A percentile compares a stretch with the other conserved stretches of the same genome.
Evolutionary conservation across 1,140 invertebrate genomes (phyloP).

Genomic region (Branchinecta lynchi): DNA sequence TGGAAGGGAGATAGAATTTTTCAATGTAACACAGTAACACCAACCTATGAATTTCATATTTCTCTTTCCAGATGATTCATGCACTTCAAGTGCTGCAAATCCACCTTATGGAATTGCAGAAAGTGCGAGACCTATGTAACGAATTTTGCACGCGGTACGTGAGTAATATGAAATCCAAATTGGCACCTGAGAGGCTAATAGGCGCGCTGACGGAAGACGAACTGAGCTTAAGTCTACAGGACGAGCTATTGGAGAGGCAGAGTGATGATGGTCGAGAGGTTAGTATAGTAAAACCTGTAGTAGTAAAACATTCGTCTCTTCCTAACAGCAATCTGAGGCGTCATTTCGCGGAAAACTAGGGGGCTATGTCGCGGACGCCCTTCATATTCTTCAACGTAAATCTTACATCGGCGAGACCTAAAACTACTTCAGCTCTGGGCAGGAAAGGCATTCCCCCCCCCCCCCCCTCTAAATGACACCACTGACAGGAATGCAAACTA

Average conservation of each 20-base stretch:
- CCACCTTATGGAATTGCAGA: constrained; percentile 84
- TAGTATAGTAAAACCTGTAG: neutral
- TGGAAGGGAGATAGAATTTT: too few species aligned
- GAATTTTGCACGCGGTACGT: constrained; percentile 95
- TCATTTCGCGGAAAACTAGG: too few species aligned
- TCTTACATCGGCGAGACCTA: too few species aligned
- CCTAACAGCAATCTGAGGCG: too few species aligned
- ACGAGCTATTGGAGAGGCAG: neutral
- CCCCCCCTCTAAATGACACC: too few species aligned
- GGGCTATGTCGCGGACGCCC: too few species aligned
- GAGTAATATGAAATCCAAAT: constrained; percentile 27
- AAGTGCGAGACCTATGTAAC: constrained; percentile 91
- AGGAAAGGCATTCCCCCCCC: too few species aligned
- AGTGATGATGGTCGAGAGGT: neutral
- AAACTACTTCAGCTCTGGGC: too few species aligned
- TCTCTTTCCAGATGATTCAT: constrained; percentile 69
- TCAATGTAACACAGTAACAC: neutral
- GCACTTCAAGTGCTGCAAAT: constrained; percentile 91
- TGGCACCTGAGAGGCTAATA: neutral
- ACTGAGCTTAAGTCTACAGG: neutral
- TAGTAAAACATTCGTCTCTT: too few species aligned
- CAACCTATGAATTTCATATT: constrained; percentile 17
- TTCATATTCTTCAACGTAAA: too few species aligned
- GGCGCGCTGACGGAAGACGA: neutral
- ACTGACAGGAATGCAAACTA: too few species aligned